Conservation (phyloP, 1,140 invertebrate species). For the Trichonephila clavipes region DNA sequence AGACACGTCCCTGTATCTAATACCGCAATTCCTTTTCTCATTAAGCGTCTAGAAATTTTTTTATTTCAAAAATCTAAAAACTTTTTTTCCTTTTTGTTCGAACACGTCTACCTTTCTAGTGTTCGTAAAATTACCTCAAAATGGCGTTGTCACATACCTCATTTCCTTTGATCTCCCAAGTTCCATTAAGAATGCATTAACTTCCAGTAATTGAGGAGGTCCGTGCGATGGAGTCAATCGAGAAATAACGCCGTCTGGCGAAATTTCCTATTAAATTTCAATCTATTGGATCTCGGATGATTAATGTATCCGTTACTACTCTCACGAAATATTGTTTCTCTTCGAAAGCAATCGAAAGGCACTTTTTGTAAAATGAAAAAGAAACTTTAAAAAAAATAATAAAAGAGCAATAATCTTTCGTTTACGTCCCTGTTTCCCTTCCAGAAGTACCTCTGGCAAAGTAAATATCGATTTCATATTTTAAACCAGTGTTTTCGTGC, state of each 20-base stretch:
- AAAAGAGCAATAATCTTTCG: background rate
- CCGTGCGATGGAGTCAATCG: background rate
- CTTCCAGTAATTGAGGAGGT: background rate
- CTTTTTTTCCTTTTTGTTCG: too few species aligned
- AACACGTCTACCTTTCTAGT: too few species aligned
- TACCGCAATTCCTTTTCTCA: too few species aligned
- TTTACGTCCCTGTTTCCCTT: background rate
- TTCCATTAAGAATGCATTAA: background rate
- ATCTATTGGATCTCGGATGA: background rate
- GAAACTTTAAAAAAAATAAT: background rate
- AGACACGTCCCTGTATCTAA: too few species aligned
- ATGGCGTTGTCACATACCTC: background rate
- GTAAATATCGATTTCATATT: constrained; percentile 2
- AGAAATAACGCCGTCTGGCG: background rate
- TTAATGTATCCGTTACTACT: background rate
- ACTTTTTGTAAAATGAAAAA: background rate
- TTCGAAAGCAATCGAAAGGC: background rate
- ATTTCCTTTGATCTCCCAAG: background rate
- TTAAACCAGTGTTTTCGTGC: background rate
- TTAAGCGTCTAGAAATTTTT: background rate
- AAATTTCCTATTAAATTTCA: constrained; percentile 3
- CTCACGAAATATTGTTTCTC: background rate
- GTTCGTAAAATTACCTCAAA: too few species aligned
- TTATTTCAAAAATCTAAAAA: background rate
- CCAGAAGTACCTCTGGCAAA: background rate